These are phyloP conservation scores for Halesus radiatus DNA, from an alignment of 1,140 invertebrate genomes.

Conservation along the genomic window DNA sequence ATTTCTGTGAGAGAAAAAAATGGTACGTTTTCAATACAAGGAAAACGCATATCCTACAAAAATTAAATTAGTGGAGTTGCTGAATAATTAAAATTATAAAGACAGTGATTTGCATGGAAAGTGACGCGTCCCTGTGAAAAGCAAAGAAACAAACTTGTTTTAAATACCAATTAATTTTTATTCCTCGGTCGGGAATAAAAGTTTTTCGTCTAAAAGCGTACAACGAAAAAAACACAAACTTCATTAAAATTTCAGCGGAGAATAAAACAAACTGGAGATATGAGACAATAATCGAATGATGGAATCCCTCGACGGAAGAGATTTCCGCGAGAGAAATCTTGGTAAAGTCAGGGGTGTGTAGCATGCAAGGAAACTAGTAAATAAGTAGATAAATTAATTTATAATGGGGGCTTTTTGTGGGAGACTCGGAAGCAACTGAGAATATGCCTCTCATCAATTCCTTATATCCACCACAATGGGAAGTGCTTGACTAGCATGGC, in stretches of 20 bases:
- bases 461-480: no score
- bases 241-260: conserved; percentile 35
- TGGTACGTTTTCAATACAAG: no score
- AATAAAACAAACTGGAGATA: conserved; percentile 37
- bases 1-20: no score
- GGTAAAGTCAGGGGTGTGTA: neutral
- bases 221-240: conserved; percentile 18
- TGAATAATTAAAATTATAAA: conserved; percentile 4
- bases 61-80: neutral
- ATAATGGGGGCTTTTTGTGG: no score
- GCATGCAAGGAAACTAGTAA: no score
- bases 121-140: neutral
- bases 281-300: conserved; percentile 48
- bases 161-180: conserved; percentile 28
- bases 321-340: neutral
- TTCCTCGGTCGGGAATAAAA: conserved; percentile 28
- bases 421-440: no score
- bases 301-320: conserved; percentile 38
- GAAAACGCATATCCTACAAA: neutral
- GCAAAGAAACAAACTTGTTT: conserved; percentile 6
- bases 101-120: neutral
- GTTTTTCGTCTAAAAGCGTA: conserved; percentile 12
- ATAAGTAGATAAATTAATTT: no score
- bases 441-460: no score
- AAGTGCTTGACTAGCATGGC: no score